Evolutionary conservation across 2,888 invertebrate genomes (phyloP).

Genomic region (Drosophila acutilabella): DNA sequence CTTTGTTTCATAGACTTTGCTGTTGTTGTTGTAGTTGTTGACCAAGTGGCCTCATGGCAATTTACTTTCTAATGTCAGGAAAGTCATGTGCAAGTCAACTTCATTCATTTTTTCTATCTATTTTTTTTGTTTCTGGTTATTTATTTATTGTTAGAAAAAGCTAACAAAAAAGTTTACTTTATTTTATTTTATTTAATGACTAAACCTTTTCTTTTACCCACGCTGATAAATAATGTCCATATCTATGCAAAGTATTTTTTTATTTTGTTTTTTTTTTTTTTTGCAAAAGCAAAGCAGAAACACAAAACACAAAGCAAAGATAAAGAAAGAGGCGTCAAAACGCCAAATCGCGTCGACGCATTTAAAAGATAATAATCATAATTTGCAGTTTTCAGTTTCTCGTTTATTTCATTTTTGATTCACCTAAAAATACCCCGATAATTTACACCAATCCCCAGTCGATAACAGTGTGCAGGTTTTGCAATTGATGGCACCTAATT

Average conservation of each 20-base stretch:
- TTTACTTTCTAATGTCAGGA: constrained; percentile 79
- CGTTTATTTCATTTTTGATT: neutral
- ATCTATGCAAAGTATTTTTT: constrained; percentile 55
- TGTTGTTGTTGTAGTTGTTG: constrained; percentile 50
- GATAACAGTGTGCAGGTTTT: constrained; percentile 24
- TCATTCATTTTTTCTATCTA: constrained; percentile 35
- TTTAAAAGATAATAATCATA: constrained; percentile 53
- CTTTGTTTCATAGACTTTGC: constrained; percentile 28
- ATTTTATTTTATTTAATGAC: constrained; percentile 59
- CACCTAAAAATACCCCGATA: constrained; percentile 5
- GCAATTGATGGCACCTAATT: constrained; percentile 41
- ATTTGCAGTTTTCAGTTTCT: constrained; percentile 8
- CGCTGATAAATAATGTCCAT: constrained; percentile 64
- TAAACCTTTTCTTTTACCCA: constrained; percentile 51
- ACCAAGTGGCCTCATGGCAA: constrained; percentile 80
- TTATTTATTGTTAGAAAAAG: constrained; percentile 22
- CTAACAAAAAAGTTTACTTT: constrained; percentile 34
- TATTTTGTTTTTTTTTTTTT: constrained; percentile 2
- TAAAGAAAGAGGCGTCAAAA: constrained; percentile 47
- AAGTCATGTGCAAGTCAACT: constrained; percentile 78
- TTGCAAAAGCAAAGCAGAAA: constrained; percentile 31
- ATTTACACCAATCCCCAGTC: constrained; percentile 29
- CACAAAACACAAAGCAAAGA: constrained; percentile 10
- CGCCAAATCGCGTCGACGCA: constrained; percentile 41
- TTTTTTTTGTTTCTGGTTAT: constrained; percentile 3